Evolutionary conservation across 2,888 invertebrate species (phyloP).

Genomic region (Eristalis tenax): DNA sequence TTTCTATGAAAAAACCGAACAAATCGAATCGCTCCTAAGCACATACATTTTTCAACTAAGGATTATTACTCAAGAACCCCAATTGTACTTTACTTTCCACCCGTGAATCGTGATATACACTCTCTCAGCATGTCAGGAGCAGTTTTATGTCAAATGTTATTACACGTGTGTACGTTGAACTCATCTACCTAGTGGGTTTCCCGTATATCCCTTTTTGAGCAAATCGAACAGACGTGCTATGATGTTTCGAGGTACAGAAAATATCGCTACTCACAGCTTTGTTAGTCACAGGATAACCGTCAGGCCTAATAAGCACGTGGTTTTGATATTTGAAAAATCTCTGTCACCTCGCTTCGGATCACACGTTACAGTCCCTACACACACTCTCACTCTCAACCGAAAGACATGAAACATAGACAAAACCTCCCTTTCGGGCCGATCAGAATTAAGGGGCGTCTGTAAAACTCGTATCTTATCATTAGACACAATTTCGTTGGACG

Average conservation of each 20-base stretch:
- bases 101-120: not conserved
- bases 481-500: constrained; percentile 26
- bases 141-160: constrained; percentile 15
- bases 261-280: not conserved
- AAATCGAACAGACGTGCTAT: not conserved
- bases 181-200: not conserved
- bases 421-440: not conserved
- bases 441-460: constrained; percentile 52
- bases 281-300: constrained; percentile 7
- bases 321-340: constrained; percentile 29
- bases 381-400: not conserved
- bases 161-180: not conserved
- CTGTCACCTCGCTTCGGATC: not conserved
- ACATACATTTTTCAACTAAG: constrained; percentile 16
- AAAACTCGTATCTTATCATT: constrained; percentile 43
- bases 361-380: not conserved
- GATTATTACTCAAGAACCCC: constrained; percentile 10
- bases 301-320: constrained; percentile 31
- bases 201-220: not conserved
- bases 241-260: not conserved
- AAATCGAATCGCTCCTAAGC: constrained; percentile 18
- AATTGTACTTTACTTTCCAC: not conserved
- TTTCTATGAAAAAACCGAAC: not conserved
- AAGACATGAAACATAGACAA: not conserved
- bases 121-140: not conserved